These are phyloP conservation scores for Hippoglossus stenolepis DNA, from an alignment of 2,113 vertebrate genomes.

Conservation along the genomic window DNA sequence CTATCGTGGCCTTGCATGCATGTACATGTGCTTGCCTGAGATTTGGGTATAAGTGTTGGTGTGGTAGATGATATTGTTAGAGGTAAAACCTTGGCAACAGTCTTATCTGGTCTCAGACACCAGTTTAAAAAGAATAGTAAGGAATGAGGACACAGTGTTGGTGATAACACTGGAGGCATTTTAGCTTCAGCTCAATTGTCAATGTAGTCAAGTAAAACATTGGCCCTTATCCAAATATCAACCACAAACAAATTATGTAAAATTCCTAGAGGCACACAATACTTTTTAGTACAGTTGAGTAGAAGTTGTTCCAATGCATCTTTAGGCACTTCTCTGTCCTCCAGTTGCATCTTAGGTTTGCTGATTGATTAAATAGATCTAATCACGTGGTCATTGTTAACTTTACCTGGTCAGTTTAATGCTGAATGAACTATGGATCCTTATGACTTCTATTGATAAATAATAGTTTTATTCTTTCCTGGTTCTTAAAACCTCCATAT, in stretches of 20 bases:
- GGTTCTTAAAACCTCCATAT: not conserved
- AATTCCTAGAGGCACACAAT: not conserved
- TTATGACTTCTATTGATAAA: not conserved
- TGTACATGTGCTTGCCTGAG: conserved; percentile 13
- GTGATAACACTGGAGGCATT: not conserved
- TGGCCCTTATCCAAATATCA: not conserved
- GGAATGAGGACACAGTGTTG: not conserved
- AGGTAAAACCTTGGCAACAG: conserved; percentile 5
- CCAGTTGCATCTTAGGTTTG: not conserved
- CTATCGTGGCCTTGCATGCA: conserved; percentile 24
- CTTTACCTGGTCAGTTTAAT: not conserved
- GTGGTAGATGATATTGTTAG: conserved; percentile 39
- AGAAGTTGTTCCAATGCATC: not conserved
- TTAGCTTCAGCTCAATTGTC: not conserved
- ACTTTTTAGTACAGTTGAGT: not conserved
- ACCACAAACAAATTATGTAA: not conserved
- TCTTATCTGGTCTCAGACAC: not conserved
- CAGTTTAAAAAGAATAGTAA: not conserved
- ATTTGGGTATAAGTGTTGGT: conserved; percentile 16
- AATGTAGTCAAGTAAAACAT: not conserved
- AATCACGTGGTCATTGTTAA: not conserved
- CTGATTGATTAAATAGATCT: not conserved
- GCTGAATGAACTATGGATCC: conserved; percentile 2
- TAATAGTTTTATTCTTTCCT: not conserved
- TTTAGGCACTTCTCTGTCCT: not conserved